Percentiles rank a stretch among this genome's conserved stretches.
These are phyloP conservation scores for Hymenopus coronatus DNA, from an alignment of 2,888 invertebrate species.

Conservation along the genomic window DNA sequence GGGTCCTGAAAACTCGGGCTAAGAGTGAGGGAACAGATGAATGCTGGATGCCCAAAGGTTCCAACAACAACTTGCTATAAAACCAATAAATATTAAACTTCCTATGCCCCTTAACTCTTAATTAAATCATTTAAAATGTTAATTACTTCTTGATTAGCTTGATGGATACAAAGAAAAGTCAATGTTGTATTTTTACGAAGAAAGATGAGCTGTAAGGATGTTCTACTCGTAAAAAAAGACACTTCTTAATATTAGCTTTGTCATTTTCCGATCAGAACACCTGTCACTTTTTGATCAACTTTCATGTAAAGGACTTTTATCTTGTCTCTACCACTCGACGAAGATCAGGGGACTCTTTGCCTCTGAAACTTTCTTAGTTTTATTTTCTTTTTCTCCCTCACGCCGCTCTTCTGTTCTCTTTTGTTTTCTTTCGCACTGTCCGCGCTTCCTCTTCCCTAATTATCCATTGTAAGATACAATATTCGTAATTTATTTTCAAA, in stretches of 20 bases:
- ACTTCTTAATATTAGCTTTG: neutral
- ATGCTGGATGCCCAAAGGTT: too few relatives aligned
- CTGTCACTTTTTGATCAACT: neutral
- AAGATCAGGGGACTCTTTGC: neutral
- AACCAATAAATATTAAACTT: too few relatives aligned
- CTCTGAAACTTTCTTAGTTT: neutral
- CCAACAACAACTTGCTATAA: too few relatives aligned
- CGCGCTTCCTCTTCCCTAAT: neutral
- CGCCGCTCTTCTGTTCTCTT: neutral
- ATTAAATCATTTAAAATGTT: too few relatives aligned
- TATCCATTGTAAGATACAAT: neutral
- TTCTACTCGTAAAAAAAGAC: neutral
- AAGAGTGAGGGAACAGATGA: too few relatives aligned
- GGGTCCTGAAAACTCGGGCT: too few relatives aligned
- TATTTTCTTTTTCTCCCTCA: neutral
- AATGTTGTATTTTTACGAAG: too few relatives aligned
- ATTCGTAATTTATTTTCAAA: neutral
- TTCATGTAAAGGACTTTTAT: neutral
- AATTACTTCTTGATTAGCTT: too few relatives aligned
- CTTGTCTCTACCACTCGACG: neutral
- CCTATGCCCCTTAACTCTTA: too few relatives aligned
- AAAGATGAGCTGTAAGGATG: too few relatives aligned
- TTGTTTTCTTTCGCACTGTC: neutral
- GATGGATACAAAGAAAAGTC: too few relatives aligned
- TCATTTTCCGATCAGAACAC: neutral